A percentile compares a stretch with the other conserved stretches of the same genome.
phyloP scores from a whole-genome alignment of 2,113 vertebrate species.

The Mobula birostris region DNA sequence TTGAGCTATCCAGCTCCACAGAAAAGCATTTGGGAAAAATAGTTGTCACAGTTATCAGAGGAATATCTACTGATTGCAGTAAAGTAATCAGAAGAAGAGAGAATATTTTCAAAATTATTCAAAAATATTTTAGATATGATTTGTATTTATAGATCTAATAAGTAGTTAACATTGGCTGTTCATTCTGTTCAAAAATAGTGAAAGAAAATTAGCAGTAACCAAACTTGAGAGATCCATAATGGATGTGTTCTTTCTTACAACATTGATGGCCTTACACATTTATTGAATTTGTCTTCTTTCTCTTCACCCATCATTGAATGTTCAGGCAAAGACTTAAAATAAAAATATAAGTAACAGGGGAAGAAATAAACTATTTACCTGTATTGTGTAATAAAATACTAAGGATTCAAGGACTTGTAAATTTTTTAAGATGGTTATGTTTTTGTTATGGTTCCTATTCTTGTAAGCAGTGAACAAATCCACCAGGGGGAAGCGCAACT shows the following conservation, averaged over 20 bases:
- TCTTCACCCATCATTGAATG: neutral
- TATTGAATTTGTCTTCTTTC: neutral
- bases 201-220: neutral
- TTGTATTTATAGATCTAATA: neutral
- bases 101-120: neutral
- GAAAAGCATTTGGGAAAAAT: neutral
- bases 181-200: neutral
- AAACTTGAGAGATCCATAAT: neutral
- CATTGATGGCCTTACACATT: neutral
- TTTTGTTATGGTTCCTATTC: neutral
- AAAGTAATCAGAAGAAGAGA: neutral
- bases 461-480: neutral
- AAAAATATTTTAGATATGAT: neutral
- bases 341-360: too few species aligned
- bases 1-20: neutral
- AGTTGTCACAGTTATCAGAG: neutral
- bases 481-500: constrained; percentile 15
- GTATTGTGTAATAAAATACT: neutral
- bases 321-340: neutral
- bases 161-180: neutral
- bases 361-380: too few species aligned
- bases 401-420: neutral
- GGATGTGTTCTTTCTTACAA: neutral
- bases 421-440: neutral
- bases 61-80: neutral